Evolutionary conservation across 2,113 vertebrate species (phyloP).

Genomic region (Hippocampus barbouri): DNA sequence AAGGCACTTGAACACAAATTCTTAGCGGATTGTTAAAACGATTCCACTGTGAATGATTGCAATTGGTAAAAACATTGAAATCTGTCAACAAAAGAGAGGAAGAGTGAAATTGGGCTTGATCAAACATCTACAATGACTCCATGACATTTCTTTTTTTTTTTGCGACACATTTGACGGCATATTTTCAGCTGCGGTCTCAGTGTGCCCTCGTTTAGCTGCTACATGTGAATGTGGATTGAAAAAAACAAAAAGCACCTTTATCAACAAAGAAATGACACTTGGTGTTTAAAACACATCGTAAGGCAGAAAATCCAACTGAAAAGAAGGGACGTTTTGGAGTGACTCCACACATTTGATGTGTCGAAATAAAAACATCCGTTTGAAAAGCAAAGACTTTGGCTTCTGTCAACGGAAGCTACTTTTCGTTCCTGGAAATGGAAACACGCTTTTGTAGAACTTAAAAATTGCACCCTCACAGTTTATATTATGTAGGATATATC

Average conservation of each 20-base stretch:
- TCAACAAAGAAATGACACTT: background rate
- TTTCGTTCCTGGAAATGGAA: background rate
- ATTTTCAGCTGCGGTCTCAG: background rate
- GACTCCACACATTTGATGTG: conserved; percentile 57
- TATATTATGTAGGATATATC: conserved; percentile 31
- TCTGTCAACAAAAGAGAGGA: background rate
- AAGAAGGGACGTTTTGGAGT: conserved; percentile 26
- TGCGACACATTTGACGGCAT: background rate
- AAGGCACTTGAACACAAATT: conserved; percentile 50
- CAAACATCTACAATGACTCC: background rate
- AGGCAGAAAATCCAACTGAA: background rate
- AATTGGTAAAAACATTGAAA: background rate
- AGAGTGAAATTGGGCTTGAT: background rate
- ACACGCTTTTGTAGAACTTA: conserved; percentile 43
- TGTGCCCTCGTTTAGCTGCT: background rate
- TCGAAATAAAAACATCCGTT: conserved; percentile 37
- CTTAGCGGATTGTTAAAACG: background rate
- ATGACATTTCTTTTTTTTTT: background rate
- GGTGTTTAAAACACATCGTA: conserved; percentile 61
- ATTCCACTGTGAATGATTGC: background rate
- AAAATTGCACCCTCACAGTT: conserved; percentile 22
- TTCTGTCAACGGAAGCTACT: conserved; percentile 49
- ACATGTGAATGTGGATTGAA: background rate
- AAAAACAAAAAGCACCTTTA: background rate
- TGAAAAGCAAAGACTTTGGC: conserved; percentile 62